Evolutionary conservation across 2,113 vertebrate genomes (phyloP).

Genomic region (Zosterops japonicus): DNA sequence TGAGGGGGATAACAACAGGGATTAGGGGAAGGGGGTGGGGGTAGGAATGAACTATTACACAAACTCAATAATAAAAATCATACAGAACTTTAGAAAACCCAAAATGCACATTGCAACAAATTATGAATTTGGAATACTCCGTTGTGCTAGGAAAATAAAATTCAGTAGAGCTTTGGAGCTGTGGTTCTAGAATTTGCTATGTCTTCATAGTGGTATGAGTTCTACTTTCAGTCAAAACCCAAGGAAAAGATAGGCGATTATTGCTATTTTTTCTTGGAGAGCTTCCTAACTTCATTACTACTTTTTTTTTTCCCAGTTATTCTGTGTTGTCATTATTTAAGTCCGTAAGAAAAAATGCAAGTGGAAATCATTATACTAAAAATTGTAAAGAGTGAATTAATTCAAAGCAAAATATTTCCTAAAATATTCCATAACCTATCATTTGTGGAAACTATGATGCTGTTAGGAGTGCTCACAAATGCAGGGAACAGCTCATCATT

Average conservation of each 20-base stretch:
- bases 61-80: too few species aligned
- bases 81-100: too few species aligned
- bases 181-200: background rate
- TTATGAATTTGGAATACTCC: background rate
- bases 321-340: background rate
- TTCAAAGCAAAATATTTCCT: background rate
- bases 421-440: background rate
- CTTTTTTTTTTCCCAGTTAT: background rate
- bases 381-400: background rate
- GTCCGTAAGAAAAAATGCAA: background rate
- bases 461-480: background rate
- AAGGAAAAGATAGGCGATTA: rapidly evolving
- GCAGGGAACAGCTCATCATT: background rate
- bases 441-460: background rate
- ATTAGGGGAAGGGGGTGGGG: too few species aligned
- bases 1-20: too few species aligned
- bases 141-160: background rate
- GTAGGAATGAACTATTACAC: too few species aligned
- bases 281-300: background rate
- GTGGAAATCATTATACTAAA: background rate
- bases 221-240: background rate
- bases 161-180: background rate
- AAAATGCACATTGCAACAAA: too few species aligned
- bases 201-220: background rate
- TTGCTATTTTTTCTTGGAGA: background rate